Evolutionary conservation across 2,888 invertebrate species (phyloP), one percentile per base, ranked within the genome.

Genomic region (Volucella inflata): DNA sequence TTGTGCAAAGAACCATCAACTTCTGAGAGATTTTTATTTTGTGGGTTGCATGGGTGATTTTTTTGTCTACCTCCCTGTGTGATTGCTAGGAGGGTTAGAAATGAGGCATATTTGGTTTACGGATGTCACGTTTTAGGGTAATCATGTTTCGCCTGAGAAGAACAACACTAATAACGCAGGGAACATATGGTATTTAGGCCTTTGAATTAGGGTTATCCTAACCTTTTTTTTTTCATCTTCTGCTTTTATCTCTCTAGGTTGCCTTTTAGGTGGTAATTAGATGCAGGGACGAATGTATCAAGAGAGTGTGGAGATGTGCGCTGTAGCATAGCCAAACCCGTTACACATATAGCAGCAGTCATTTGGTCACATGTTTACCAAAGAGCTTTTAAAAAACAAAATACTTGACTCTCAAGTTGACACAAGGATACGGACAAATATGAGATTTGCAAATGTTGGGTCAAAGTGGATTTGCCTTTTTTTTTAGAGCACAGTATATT

Each of bases 161-260:
- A 70, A 71, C 70, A 78, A 78, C 48, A 62, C 62, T 78, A 78
- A 78, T 78, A 64, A 71, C 77, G 57, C 17, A 48, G 53, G 77
- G 55, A 78, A 78, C 77, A 78, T 78, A 71, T 78, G 77, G 62
- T 57, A 40, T 48, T 55, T 64, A 64, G 70, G 70, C 70, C 70
- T 64, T 78, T 55, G 70, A 78, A 78, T 78, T 78, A 78, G 77
- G 77, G 77, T 78, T 78, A 42, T 60, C n/a, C 44, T 16, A 70
- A 70, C 77, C 55, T 71, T 70, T 62, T 59, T 65, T 44, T 46
- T 64, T n/a, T n/a, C n/a, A n/a, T n/a, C n/a, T n/a, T n/a, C n/a
- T 51, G 11, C 11, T 67, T 53, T 21, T 30, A 21, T 16, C n/a
- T 30, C 11, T 53, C n/a, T n/a, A 17, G 10, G 11, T 40, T 51